Evolutionary conservation across 1,140 invertebrate genomes (phyloP).

Genomic region (Sweltsa coloradensis): DNA sequence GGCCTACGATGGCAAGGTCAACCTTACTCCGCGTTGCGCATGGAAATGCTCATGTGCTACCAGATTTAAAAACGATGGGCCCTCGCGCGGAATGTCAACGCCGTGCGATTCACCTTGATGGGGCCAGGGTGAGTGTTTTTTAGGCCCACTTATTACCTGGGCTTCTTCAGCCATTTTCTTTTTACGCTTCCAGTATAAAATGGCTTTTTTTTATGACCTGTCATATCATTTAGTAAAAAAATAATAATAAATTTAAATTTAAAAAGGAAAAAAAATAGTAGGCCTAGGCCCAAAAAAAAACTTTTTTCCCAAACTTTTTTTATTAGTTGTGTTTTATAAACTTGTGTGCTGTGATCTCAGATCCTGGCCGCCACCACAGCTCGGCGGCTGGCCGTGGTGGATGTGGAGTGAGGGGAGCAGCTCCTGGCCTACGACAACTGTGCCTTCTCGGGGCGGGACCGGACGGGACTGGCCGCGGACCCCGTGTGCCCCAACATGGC

Average conservation of each 20-base stretch:
- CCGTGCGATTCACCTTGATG: conserved; percentile 34
- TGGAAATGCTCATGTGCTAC: conserved; percentile 32
- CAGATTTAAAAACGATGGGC: conserved; percentile 31
- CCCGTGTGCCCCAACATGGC: conserved; percentile 33
- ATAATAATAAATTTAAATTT: too few species aligned
- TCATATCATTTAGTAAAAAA: too few species aligned
- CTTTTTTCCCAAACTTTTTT: too few species aligned
- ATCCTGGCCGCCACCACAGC: conserved; percentile 34
- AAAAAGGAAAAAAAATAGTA: too few species aligned
- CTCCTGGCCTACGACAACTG: conserved; percentile 37
- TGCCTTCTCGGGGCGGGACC: conserved; percentile 33
- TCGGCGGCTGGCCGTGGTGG: conserved; percentile 32
- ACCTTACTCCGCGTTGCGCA: conserved; percentile 33
- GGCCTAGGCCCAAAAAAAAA: too few species aligned
- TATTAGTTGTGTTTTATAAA: too few species aligned
- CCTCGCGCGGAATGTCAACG: conserved; percentile 32
- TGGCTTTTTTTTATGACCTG: too few species aligned
- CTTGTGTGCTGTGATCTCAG: too few species aligned
- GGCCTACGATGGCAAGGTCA: conserved; percentile 36
- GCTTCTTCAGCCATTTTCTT: too few species aligned
- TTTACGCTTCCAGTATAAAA: too few species aligned
- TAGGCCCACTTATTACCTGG: too few species aligned
- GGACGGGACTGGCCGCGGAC: conserved; percentile 34
- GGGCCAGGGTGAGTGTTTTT: conserved; percentile 34
- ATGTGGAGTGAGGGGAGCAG: conserved; percentile 34